Conservation (phyloP, 2,113 vertebrate genomes). For the Protobothrops mucrosquamatus region DNA sequence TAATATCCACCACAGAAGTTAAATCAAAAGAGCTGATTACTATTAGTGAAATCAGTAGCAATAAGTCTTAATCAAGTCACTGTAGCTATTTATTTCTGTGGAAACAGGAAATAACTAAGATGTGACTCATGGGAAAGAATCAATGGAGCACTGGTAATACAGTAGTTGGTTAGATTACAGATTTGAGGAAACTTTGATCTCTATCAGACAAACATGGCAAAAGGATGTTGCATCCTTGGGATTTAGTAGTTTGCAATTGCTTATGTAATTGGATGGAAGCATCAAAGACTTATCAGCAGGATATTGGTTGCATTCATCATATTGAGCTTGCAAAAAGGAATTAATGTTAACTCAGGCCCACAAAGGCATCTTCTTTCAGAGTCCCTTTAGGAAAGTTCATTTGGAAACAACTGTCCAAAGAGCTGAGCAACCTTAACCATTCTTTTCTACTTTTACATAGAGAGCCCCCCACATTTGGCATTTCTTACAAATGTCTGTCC, state of each 20-base stretch:
- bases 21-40: not conserved
- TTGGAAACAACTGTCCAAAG: not conserved
- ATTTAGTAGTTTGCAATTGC: not conserved
- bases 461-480: not conserved
- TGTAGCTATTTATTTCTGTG: constrained; percentile 10
- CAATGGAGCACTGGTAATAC: constrained; percentile 6
- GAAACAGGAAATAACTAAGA: constrained; percentile 37
- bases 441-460: not conserved
- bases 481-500: not conserved
- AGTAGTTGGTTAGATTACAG: constrained; percentile 18
- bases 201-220: constrained; percentile 16
- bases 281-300: not conserved
- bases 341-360: not conserved
- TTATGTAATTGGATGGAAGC: not conserved
- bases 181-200: not conserved
- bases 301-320: not conserved
- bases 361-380: not conserved
- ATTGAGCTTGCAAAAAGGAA: not conserved
- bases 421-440: not conserved
- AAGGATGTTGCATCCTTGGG: not conserved
- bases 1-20: not conserved
- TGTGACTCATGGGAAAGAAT: constrained; percentile 29
- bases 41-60: not conserved
- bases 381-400: not conserved
- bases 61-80: not conserved